A percentile compares a stretch with the other conserved stretches of the same genome.
phyloP scores from a whole-genome alignment of 92 coral and sea anemone genomes.

The Micromussa lordhowensis region DNA sequence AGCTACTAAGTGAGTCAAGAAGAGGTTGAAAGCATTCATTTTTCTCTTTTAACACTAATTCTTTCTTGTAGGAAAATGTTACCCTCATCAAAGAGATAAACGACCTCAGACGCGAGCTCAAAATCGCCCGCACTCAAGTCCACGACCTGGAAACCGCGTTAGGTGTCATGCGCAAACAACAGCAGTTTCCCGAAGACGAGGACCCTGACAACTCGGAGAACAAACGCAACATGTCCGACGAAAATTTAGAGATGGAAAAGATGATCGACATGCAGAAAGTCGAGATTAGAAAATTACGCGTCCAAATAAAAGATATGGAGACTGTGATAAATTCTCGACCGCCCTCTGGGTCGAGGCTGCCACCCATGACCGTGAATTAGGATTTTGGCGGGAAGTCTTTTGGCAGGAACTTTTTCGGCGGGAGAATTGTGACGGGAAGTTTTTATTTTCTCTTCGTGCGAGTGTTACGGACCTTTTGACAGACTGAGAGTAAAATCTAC shows the following conservation, averaged over 20 bases:
- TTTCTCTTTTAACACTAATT: neutral
- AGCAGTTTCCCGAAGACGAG: slow-evolving; percentile 53
- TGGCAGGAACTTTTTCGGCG: too few relatives aligned
- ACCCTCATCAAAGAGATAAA: slow-evolving; percentile 98
- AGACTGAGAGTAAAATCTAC: neutral
- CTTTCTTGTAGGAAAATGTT: slow-evolving; percentile 85
- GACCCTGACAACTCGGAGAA: slow-evolving; percentile 51
- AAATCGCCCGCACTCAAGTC: slow-evolving; percentile 95
- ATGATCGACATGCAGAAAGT: slow-evolving; percentile 93
- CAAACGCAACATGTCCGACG: slow-evolving; percentile 64
- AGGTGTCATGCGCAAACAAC: slow-evolving; percentile 98
- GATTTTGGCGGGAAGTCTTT: slow-evolving; percentile 4
- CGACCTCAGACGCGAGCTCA: slow-evolving; percentile 96
- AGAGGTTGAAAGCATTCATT: neutral
- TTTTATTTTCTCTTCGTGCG: neutral
- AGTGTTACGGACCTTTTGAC: neutral
- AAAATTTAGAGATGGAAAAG: slow-evolving; percentile 80
- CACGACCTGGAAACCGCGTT: slow-evolving; percentile 97
- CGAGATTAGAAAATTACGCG: slow-evolving; percentile 91
- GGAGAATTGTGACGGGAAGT: too few relatives aligned
- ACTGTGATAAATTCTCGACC: slow-evolving; percentile 78
- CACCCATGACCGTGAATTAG: slow-evolving; percentile 89
- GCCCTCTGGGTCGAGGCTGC: slow-evolving; percentile 90
- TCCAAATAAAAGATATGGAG: slow-evolving; percentile 92
- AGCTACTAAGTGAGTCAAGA: neutral